Base-by-base conservation (phyloP, 2,797 vertebrate species). In the Cossypha heuglini region DNA sequence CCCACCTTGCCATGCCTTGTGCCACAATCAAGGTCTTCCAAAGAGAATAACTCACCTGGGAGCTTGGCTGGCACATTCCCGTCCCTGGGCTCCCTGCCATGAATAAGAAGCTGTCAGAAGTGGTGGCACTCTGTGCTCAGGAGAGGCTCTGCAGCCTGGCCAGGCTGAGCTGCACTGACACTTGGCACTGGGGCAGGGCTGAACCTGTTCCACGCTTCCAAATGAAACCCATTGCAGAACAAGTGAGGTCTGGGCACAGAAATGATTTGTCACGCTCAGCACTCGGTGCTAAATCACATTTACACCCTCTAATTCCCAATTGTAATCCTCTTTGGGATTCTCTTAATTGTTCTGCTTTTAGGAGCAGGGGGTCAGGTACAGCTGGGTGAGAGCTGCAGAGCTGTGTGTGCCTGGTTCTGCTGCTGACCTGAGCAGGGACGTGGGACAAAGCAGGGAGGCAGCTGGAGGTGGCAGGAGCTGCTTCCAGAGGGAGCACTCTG, bases 221-320 rank as follows among this genome's bases (percentile, higher is more conserved):
- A 74, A 45, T 5, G 25, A 73, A 88, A 81, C 48, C 52, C 72
- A 26, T 13, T 59, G 15, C 91, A 72, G 38, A 91, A 16, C 58
- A 43, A 68, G 46, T 1, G 19, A 92, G 57, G 46, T 33, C 62
- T 18, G 46, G 58, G 79, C 82, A 92, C 91, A 86, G 57, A 93
- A 94, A 73, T 20, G 28, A 91, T 94, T 91, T 71, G 76, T 92
- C 75, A 91, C 26, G 94, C 87, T 94, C 95, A 86, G 79, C 89
- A 69, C 87, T 92, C 88, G 26, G 7, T 76, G 79, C 73, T 90
- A 90, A 94, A 96, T 94, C 89, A 68, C 91, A 90, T 93, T 86
- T 78, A 89, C 59, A 91, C n/a, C 67, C 85, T 91, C 85, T 93
- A 78, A 94, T 95, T 95, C 85, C 68, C 94, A 43, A 7, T 3